Base-by-base conservation (phyloP, 2,797 vertebrate genomes). In the Podargus strigoides region DNA sequence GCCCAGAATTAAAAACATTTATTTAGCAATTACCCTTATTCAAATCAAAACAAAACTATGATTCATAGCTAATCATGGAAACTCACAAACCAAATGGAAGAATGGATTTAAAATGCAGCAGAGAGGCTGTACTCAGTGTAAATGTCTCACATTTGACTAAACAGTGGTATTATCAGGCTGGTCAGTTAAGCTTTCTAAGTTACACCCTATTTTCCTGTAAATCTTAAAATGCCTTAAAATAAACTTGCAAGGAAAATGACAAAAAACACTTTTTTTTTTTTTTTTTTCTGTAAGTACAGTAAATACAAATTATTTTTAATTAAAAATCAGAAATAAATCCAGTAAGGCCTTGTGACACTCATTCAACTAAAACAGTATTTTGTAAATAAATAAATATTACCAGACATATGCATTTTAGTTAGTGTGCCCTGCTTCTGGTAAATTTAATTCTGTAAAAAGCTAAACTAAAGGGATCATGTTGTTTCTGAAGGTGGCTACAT, bases 401-500 rank as follows among this genome's bases (percentile, higher is more conserved):
- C 30, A 50, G 14, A 44, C 3, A 14, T 26, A 41, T 0, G 3
- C 3, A 14, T 82, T 85, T 62, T 46, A 10, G 1, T 3, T 50
- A 62, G 37, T 49, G 62, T 27, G 4, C 4, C 3, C 41, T 34
- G 28, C 34, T 47, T 70, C 6, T 66, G 42, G 14, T 6, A 66
- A 37, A 85, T 44, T 66, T 73, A 63, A 85, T 26, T 12, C 13
- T 15, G 9, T 28, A n/a, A 52, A 63, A 44, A 18, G 2, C 4
- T 20, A 84, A n/a, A 49, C 8, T 16, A 36, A 89, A 50, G 5
- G 7, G 30, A 32, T n/a, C 27, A 7, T 0, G 0, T 16, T 74
- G 26, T 36, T 36, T 74, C 44, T 77, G 52, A 77, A 74, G 8
- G 11, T 21, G 9, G 34, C 49, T 53, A 22, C 14, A 36, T 32